phyloP scores from a whole-genome alignment of 1,140 invertebrate genomes.

The Asbolus verrucosus region DNA sequence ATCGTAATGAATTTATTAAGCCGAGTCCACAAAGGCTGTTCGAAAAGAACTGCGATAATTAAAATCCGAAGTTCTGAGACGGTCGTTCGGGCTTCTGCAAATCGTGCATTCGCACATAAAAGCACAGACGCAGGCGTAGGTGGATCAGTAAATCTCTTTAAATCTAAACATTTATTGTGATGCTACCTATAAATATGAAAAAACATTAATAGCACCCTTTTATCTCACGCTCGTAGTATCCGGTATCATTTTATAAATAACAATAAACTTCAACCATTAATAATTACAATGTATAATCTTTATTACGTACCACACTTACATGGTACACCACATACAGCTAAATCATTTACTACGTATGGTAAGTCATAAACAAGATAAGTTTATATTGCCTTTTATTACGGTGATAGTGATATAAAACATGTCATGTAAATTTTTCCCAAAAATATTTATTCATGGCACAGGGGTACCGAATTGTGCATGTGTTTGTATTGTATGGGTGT shows the following conservation, averaged over 20 bases:
- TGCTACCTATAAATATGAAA: conserved; percentile 21
- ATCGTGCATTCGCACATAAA: no score
- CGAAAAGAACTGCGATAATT: no score
- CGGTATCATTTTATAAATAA: conserved; percentile 38
- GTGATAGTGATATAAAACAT: conserved; percentile 9
- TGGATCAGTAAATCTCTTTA: conserved; percentile 20
- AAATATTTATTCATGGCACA: no score
- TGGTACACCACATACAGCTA: conserved; percentile 25
- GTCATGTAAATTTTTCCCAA: neutral
- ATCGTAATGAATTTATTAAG: neutral
- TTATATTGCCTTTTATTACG: conserved; percentile 35
- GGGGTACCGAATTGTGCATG: no score
- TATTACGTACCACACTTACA: conserved; percentile 33
- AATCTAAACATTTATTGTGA: conserved; percentile 24
- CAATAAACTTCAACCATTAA: conserved; percentile 38
- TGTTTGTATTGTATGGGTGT: neutral
- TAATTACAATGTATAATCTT: conserved; percentile 39
- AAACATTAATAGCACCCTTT: conserved; percentile 13
- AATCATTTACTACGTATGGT: conserved; percentile 21
- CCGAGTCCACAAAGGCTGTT: no score
- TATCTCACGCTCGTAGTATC: conserved; percentile 25
- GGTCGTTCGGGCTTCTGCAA: no score
- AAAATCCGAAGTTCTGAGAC: no score
- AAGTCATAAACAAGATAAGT: conserved; percentile 36
- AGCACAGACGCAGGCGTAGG: no score